Evolutionary conservation across 2,888 invertebrate genomes (phyloP).

Genomic region (Pristionchus entomophagus): DNA sequence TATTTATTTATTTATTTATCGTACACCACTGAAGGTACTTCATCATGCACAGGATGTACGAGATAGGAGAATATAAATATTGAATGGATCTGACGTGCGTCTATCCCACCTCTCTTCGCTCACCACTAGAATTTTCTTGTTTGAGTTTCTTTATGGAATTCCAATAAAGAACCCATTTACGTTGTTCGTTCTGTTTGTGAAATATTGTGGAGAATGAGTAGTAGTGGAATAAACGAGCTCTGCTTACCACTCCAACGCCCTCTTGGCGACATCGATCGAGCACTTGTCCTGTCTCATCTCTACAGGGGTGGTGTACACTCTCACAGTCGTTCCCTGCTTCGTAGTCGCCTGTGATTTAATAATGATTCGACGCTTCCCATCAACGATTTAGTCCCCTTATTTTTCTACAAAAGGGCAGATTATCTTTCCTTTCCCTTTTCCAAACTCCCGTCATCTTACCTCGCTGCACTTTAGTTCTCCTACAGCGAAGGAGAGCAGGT

Average conservation of each 20-base stretch:
- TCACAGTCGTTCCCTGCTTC: conserved; percentile 83
- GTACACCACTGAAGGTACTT: too few relatives aligned
- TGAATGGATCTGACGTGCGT: too few relatives aligned
- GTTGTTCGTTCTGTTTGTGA: too few relatives aligned
- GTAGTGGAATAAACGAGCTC: too few relatives aligned
- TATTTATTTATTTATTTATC: too few relatives aligned
- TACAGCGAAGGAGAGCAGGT: conserved; percentile 92
- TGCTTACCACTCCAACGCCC: conserved; percentile 83
- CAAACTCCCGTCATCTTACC: conserved; percentile 68
- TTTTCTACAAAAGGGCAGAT: too few relatives aligned
- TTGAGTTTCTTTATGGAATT: too few relatives aligned
- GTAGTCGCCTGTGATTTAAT: conserved; percentile 76
- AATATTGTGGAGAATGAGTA: too few relatives aligned
- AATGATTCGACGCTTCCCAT: not conserved
- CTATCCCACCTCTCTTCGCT: not conserved
- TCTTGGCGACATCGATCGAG: conserved; percentile 90
- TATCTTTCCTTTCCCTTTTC: not conserved
- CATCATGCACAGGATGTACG: too few relatives aligned
- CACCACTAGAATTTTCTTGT: too few relatives aligned
- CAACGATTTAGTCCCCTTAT: not conserved
- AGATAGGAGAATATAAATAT: too few relatives aligned
- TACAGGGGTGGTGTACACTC: conserved; percentile 84
- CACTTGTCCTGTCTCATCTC: conserved; percentile 93
- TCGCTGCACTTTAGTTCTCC: conserved; percentile 96
- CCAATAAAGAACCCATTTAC: too few relatives aligned